A percentile compares a stretch with the other conserved stretches of the same genome.
Conservation (phyloP, 2,888 invertebrate genomes). For the Mechanitis messenoides region DNA sequence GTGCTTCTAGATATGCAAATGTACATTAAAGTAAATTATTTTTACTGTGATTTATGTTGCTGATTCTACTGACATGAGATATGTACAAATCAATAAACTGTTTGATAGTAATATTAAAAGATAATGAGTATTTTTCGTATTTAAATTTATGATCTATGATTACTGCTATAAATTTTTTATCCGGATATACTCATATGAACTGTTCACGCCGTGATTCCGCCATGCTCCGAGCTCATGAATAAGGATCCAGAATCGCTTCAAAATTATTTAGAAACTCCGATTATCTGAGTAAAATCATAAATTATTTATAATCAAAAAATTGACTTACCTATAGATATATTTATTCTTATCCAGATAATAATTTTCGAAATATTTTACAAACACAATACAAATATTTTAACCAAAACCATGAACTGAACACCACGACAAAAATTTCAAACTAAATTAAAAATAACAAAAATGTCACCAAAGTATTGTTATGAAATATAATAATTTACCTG, state of each 20-base stretch:
- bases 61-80: neutral
- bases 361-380: too few species aligned
- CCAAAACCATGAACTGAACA: slow-evolving; percentile 7
- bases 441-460: slow-evolving; percentile 21
- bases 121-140: too few species aligned
- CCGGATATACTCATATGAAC: too few species aligned
- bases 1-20: slow-evolving; percentile 62
- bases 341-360: neutral
- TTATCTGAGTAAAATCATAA: too few species aligned
- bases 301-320: neutral
- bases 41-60: slow-evolving; percentile 20
- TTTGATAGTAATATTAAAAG: too few species aligned
- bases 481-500: slow-evolving; percentile 51
- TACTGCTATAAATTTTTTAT: too few species aligned
- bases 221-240: too few species aligned
- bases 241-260: too few species aligned
- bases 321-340: neutral
- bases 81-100: too few species aligned
- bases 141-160: too few species aligned
- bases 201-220: too few species aligned
- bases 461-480: slow-evolving; percentile 29
- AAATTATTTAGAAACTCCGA: too few species aligned
- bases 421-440: slow-evolving; percentile 25
- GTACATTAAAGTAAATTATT: slow-evolving; percentile 33
- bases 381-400: neutral